Evolutionary conservation across 2,113 vertebrate genomes (phyloP).

Genomic region (Dunckerocampus dactyliophorus): DNA sequence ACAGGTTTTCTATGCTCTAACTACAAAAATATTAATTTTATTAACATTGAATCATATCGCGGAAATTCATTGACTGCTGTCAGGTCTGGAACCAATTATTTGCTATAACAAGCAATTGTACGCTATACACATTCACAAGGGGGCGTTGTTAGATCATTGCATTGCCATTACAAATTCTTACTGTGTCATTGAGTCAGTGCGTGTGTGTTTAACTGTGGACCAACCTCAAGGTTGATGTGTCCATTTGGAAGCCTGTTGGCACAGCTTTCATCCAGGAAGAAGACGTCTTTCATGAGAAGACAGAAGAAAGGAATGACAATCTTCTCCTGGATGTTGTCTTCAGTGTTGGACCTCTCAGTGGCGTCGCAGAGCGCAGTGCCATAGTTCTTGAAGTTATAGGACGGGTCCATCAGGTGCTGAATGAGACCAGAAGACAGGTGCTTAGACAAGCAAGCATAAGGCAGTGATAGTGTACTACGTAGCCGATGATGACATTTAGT

Average conservation of each 20-base stretch:
- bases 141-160: neutral
- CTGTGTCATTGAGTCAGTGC: no score
- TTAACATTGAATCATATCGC: no score
- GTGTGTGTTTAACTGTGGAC: no score
- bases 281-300: slow-evolving; percentile 94
- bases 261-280: slow-evolving; percentile 94
- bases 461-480: neutral
- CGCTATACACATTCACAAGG: slow-evolving; percentile 20
- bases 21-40: no score
- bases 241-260: slow-evolving; percentile 86
- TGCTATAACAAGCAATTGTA: no score
- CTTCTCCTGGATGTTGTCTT: slow-evolving; percentile 94
- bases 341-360: slow-evolving; percentile 88
- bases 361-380: slow-evolving; percentile 92
- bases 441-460: slow-evolving; percentile 1
- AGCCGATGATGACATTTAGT: neutral
- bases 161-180: neutral
- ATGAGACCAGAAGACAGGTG: slow-evolving; percentile 15
- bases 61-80: no score
- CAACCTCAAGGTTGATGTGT: slow-evolving; percentile 93
- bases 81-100: no score
- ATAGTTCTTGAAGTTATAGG: slow-evolving; percentile 97
- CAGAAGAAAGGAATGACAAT: slow-evolving; percentile 99
- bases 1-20: no score
- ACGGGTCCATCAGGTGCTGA: slow-evolving; percentile 98